Evolutionary conservation across 1,140 invertebrate species (phyloP).

Genomic region (Drosophila ficusphila): DNA sequence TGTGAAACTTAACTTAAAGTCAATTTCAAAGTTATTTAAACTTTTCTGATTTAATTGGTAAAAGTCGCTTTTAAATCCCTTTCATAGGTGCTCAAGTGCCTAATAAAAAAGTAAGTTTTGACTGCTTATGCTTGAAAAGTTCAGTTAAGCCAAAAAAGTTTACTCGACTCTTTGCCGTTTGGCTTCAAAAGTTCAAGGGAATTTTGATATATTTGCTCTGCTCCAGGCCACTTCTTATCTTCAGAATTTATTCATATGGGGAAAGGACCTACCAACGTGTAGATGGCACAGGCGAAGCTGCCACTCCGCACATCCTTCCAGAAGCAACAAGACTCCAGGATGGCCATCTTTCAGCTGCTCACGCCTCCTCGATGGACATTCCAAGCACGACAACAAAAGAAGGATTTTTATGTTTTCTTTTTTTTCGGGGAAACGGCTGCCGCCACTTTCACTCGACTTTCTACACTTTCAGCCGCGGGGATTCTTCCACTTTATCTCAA

Average conservation of each 20-base stretch:
- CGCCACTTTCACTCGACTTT: slow-evolving; percentile 74
- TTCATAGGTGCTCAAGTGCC: not conserved
- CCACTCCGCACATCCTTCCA: slow-evolving; percentile 91
- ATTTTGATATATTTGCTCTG: not conserved
- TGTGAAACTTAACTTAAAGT: not conserved
- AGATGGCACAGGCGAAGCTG: slow-evolving; percentile 90
- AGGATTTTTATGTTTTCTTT: not conserved
- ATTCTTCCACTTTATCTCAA: slow-evolving; percentile 36
- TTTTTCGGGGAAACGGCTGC: slow-evolving; percentile 44
- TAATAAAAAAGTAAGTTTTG: slow-evolving; percentile 1
- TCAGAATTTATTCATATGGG: slow-evolving; percentile 31
- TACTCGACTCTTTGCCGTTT: not conserved
- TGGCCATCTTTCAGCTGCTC: slow-evolving; percentile 86
- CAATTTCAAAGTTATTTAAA: not conserved
- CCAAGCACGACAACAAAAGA: slow-evolving; percentile 1
- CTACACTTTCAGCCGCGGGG: slow-evolving; percentile 47
- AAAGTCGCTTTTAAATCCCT: not conserved
- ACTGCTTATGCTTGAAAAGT: slow-evolving; percentile 2
- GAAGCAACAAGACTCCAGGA: slow-evolving; percentile 92
- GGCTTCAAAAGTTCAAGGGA: not conserved
- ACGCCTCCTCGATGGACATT: slow-evolving; percentile 43
- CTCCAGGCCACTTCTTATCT: slow-evolving; percentile 8
- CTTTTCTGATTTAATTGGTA: not conserved
- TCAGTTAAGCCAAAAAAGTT: not conserved
- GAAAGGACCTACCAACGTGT: slow-evolving; percentile 88